phyloP scores from a whole-genome alignment of 2,113 vertebrate species.

The Colossoma macropomum region DNA sequence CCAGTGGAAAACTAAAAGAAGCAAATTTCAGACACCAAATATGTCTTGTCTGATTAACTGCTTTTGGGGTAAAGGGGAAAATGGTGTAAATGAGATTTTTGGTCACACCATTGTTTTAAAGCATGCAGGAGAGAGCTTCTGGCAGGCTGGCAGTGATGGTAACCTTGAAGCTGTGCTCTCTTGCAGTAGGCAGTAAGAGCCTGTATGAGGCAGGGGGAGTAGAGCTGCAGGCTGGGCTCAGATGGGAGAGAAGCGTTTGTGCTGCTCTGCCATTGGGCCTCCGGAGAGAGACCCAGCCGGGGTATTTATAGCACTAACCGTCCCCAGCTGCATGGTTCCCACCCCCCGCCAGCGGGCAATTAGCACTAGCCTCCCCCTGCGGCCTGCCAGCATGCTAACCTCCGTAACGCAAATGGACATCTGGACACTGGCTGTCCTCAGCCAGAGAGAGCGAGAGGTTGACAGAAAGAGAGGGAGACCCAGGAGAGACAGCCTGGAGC shows the following conservation, averaged over 20 bases:
- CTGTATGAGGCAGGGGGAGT: neutral
- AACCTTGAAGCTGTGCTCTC: neutral
- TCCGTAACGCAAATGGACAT: constrained; percentile 71
- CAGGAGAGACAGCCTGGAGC: neutral
- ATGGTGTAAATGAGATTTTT: too few relatives aligned
- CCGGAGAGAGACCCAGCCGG: constrained; percentile 61
- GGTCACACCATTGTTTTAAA: neutral
- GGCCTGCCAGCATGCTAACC: constrained; percentile 65
- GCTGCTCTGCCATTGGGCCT: constrained; percentile 37
- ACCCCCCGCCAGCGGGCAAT: constrained; percentile 75
- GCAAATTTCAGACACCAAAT: too few relatives aligned
- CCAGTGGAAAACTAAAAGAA: too few relatives aligned
- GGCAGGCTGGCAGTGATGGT: neutral
- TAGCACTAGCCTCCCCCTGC: constrained; percentile 74
- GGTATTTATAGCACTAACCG: constrained; percentile 74
- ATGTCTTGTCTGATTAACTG: too few relatives aligned
- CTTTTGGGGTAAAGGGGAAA: neutral
- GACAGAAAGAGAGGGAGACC: neutral
- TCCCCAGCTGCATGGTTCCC: constrained; percentile 78
- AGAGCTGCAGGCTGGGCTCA: constrained; percentile 52
- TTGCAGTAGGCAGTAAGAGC: neutral
- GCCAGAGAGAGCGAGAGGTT: neutral
- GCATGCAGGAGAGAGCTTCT: constrained; percentile 13
- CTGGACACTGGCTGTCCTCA: constrained; percentile 62
- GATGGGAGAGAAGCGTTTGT: constrained; percentile 33